Base-by-base conservation (phyloP, 30 jellyfish, hydroid and myxozoan species). In the Hydractinia symbiolongicarpus region DNA sequence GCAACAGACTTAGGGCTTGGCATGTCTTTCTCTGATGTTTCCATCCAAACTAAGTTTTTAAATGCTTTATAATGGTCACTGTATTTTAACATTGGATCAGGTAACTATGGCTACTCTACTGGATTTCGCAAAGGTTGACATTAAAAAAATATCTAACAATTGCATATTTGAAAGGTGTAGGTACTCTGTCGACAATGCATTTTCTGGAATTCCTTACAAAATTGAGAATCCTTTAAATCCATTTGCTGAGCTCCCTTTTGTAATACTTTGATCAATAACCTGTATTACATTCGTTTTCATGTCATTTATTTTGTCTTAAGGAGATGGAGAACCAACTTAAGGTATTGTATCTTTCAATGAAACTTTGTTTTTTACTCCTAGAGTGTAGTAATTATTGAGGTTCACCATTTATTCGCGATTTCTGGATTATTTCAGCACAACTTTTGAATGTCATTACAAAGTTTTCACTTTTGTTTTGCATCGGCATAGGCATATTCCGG, bases 81-180 rank as follows among this genome's bases (percentile, higher is more conserved):
- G 44, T 30, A 30, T 30, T 30, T 30, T 30, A 30, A 30, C 44
- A 30, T 30, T 30, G 44, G 44, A 30, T 30, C 44, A 30, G 44
- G 44, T 30, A 30, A 30, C 44, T 2, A 30, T 30, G 44, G 44
- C 44, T 0, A 30, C 44, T 30, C 44, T 30, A 30, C 44, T 30
- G 44, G 44, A 30, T 30, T 30, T 30, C 44, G 44, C 44, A 30
- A 30, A 30, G 44, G 44, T 30, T 1, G 44, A 30, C 44, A 68
- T 10, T 2, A 68, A 11, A 3, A 67, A 30, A 30, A 30, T 30
- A 30, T 30, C 44, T 1, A 30, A 30, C 44, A 30, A 30, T 73
- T 52, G n/a, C 15, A 73, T 9, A 52, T 21, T 13, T 21, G 19
- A 73, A 73, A 73, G 30, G 74, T 15, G 74, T 73, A 73, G 74